phyloP scores from a whole-genome alignment of 1,140 invertebrate genomes.

The Dryas iulia region DNA sequence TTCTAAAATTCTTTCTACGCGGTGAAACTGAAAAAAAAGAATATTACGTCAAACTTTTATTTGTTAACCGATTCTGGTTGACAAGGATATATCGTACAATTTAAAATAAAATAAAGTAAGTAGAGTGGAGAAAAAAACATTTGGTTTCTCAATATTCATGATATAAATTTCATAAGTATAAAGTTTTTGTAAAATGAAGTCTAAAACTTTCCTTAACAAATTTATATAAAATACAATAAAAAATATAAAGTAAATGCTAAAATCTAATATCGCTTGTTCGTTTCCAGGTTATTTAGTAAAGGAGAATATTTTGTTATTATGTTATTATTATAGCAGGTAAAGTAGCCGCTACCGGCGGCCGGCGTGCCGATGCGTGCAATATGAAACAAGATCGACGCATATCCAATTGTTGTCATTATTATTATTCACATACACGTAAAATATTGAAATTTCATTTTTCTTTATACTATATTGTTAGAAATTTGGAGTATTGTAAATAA shows the following conservation, averaged over 20 bases:
- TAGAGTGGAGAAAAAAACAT: too few species aligned
- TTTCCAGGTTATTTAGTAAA: conserved; percentile 1
- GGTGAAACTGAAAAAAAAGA: too few species aligned
- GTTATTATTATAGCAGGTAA: conserved; percentile 7
- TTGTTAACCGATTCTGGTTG: too few species aligned
- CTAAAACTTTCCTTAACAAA: too few species aligned
- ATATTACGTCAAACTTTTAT: too few species aligned
- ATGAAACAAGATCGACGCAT: conserved; percentile 39
- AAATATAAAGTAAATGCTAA: background rate
- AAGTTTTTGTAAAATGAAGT: too few species aligned
- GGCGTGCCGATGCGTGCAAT: conserved; percentile 36
- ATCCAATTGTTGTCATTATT: conserved; percentile 47
- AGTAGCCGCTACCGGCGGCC: conserved; percentile 36
- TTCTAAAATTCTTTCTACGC: too few species aligned
- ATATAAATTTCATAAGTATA: too few species aligned
- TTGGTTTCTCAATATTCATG: too few species aligned
- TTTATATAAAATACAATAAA: too few species aligned
- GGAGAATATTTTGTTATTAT: background rate
- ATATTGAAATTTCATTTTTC: conserved; percentile 12
- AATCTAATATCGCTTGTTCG: background rate
- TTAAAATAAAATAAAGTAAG: too few species aligned
- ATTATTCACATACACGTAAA: conserved; percentile 33
- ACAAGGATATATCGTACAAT: too few species aligned
- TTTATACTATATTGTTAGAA: background rate
- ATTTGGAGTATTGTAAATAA: background rate